Base-by-base conservation (phyloP, 2,797 vertebrate genomes). In the Melanotaenia boesemani region DNA sequence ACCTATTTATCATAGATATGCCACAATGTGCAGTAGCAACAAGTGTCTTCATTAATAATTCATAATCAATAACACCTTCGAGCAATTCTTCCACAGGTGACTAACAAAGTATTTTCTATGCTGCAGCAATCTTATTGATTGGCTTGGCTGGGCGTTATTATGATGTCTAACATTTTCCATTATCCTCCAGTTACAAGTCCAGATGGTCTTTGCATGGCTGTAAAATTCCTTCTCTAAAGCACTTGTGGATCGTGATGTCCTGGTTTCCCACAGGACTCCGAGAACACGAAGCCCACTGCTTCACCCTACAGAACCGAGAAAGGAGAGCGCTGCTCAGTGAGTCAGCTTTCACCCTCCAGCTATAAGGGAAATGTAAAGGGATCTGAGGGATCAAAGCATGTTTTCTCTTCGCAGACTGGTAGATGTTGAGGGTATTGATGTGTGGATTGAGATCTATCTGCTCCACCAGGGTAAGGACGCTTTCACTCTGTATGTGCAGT, bases 381-480 rank as follows among this genome's bases (percentile, higher is more conserved):
- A 90, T 91, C 81, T 67, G 67, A 67, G 52, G 76, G 81, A 91
- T 88, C 83, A 88, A 83, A 90, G 86, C 74, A 20, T 60, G 85
- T 86, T 90, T 81, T 78, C 72, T 80, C 77, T 4, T 60, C 80
- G 81, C 69, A 74, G 72, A 65, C 69, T 52, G 72, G 48, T 34
- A 69, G 84, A 83, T 80, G 70, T 28, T 32, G 62, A 64, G 39
- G 70, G 67, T 78, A 91, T 90, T 57, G 88, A 92, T 90, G 69
- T 56, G 67, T 75, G 67, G 74, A 52, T 26, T 26, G 65, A 86
- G 72, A 63, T 70, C 59, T 64, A 74, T 79, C 74, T 83, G 79
- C 72, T 81, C 57, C n/a, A 72, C 56, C 52, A 28, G 30, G 36
- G 75, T 76, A 54, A 77, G 82, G 58, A 67, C 30, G 63, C 72